phyloP scores from a whole-genome alignment of 2,888 invertebrate species.

The Apamea monoglypha region DNA sequence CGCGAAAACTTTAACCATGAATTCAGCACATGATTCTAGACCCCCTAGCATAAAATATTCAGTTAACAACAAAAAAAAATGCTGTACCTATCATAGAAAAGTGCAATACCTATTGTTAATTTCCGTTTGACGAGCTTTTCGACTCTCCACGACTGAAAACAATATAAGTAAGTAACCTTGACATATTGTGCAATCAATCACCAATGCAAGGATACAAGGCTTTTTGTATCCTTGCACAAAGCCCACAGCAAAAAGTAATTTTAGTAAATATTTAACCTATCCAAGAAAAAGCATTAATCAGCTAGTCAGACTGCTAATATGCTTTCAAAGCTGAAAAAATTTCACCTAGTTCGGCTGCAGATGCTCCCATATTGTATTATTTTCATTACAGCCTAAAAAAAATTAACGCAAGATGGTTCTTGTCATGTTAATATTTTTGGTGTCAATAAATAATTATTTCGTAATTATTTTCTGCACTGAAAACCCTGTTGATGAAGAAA shows the following conservation, averaged over 20 bases:
- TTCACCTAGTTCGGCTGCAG: background rate
- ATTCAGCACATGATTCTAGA: background rate
- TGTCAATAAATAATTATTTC: background rate
- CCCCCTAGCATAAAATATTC: background rate
- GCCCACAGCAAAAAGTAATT: background rate
- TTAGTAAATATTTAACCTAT: background rate
- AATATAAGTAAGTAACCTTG: background rate
- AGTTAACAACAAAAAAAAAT: background rate
- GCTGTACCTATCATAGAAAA: background rate
- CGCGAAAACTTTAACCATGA: background rate
- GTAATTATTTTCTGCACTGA: no score
- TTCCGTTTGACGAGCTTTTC: background rate
- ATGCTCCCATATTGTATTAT: background rate
- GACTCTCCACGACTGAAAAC: background rate
- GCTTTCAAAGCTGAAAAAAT: no score
- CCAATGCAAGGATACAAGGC: background rate
- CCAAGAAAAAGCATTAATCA: background rate
- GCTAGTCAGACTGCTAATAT: background rate
- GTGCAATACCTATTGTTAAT: no score
- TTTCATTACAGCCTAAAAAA: background rate
- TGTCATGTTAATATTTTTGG: background rate
- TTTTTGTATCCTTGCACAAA: no score
- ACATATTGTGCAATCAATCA: no score
- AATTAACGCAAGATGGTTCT: background rate
- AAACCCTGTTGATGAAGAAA: background rate